Evolutionary conservation across 2,888 invertebrate genomes (phyloP).

Genomic region (Lordiphosa fenestrarum): DNA sequence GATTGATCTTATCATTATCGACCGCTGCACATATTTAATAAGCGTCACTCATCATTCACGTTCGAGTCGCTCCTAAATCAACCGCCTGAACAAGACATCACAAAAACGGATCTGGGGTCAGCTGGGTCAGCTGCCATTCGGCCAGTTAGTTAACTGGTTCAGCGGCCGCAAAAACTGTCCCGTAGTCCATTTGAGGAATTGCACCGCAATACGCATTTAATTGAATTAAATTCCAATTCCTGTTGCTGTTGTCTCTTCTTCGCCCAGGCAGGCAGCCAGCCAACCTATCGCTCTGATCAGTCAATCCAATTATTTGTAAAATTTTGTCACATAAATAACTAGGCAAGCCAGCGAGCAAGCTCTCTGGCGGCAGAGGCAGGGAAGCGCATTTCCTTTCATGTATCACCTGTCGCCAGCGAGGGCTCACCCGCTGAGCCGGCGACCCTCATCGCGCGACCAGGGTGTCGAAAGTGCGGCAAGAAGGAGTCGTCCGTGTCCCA

Average conservation of each 20-base stretch:
- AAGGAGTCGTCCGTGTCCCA: neutral
- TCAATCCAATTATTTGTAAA: conserved; percentile 80
- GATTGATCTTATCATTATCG: conserved; percentile 49
- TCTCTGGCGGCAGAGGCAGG: neutral
- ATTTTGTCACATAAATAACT: conserved; percentile 81
- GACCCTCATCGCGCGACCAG: conserved; percentile 38
- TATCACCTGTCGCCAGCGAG: conserved; percentile 71
- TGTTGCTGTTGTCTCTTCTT: conserved; percentile 13
- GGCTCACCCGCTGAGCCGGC: conserved; percentile 51
- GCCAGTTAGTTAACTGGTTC: conserved; percentile 40
- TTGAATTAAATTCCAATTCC: conserved; percentile 78
- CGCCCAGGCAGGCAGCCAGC: conserved; percentile 12
- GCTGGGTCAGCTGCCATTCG: conserved; percentile 58
- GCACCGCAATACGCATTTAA: conserved; percentile 77
- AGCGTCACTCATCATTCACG: conserved; percentile 66
- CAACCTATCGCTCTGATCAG: conserved; percentile 78
- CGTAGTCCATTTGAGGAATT: conserved; percentile 70
- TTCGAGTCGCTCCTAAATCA: conserved; percentile 44
- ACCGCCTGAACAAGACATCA: conserved; percentile 60
- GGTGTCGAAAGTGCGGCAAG: conserved; percentile 46
- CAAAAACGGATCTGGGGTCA: conserved; percentile 46
- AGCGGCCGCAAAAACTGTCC: conserved; percentile 44
- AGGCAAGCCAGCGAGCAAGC: conserved; percentile 31
- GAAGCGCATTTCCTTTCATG: conserved; percentile 64
- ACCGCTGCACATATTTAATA: conserved; percentile 68